Evolutionary conservation across 2,113 vertebrate species (phyloP).

Genomic region (Amphiprion ocellaris): DNA sequence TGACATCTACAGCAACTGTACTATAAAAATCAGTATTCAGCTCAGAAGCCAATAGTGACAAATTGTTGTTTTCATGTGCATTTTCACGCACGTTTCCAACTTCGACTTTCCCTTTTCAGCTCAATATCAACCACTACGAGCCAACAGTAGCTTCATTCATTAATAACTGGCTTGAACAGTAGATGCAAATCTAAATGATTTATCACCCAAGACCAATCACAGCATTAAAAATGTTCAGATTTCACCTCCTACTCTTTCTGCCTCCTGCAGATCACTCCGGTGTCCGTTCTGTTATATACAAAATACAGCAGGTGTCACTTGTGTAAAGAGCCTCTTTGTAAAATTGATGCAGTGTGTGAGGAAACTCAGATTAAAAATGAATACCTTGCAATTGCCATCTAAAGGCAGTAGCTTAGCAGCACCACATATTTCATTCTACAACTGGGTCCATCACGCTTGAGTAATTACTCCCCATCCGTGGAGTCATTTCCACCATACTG

Average conservation of each 20-base stretch:
- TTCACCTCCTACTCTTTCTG: not conserved
- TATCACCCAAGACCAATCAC: no score
- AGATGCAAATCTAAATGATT: no score
- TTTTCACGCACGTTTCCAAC: no score
- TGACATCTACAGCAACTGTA: no score
- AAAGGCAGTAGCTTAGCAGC: slow-evolving; percentile 25
- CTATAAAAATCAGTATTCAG: no score
- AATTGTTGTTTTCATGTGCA: no score
- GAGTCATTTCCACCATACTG: not conserved
- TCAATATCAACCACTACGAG: no score
- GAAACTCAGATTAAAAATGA: slow-evolving; percentile 38
- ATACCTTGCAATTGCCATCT: slow-evolving; percentile 19
- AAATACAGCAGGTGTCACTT: not conserved
- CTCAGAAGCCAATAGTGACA: no score
- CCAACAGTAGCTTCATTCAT: no score
- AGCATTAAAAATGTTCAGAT: not conserved
- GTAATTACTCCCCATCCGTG: slow-evolving; percentile 13
- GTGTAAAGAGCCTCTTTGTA: not conserved
- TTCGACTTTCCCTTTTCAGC: no score
- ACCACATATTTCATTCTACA: slow-evolving; percentile 46
- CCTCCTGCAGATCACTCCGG: not conserved
- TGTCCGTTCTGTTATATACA: not conserved
- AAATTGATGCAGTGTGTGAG: not conserved
- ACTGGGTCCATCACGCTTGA: slow-evolving; percentile 34
- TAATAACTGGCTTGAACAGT: no score